A percentile compares a stretch with the other conserved stretches of the same genome.
phyloP scores from a whole-genome alignment of 2,888 invertebrate genomes.

The Autographa pulchrina region DNA sequence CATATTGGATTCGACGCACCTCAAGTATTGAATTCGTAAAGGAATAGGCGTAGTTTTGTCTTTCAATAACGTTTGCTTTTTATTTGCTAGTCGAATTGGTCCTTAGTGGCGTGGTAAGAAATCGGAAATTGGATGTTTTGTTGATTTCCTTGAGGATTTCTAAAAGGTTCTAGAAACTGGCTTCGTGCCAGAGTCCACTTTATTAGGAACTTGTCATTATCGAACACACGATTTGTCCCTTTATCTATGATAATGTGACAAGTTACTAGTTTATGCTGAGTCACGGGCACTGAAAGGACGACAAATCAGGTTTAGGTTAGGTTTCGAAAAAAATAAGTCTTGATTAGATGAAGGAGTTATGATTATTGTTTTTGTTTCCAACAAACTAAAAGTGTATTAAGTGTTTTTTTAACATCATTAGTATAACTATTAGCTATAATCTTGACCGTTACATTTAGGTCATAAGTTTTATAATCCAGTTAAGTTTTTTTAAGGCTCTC shows the following conservation, averaged over 20 bases:
- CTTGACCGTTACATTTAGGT: background rate
- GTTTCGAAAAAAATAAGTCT: background rate
- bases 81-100: slow-evolving; percentile 44
- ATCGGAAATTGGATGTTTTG: slow-evolving; percentile 34
- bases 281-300: background rate
- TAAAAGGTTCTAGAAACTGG: background rate
- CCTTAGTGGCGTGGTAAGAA: slow-evolving; percentile 21
- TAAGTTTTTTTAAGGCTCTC: too few relatives aligned
- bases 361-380: background rate
- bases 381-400: background rate
- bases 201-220: slow-evolving; percentile 7
- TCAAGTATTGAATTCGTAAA: slow-evolving; percentile 58
- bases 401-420: too few relatives aligned
- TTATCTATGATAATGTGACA: slow-evolving; percentile 8
- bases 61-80: slow-evolving; percentile 57
- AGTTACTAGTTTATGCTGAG: slow-evolving; percentile 7
- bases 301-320: background rate
- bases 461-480: background rate
- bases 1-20: slow-evolving; percentile 73
- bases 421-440: background rate
- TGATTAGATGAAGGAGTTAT: background rate
- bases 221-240: slow-evolving; percentile 8
- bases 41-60: slow-evolving; percentile 58
- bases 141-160: slow-evolving; percentile 26
- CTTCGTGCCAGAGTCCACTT: background rate